A percentile compares a stretch with the other conserved stretches of the same genome.
Evolutionary conservation across 2,113 vertebrate species (phyloP).

Genomic region (Hypanus sabinus): DNA sequence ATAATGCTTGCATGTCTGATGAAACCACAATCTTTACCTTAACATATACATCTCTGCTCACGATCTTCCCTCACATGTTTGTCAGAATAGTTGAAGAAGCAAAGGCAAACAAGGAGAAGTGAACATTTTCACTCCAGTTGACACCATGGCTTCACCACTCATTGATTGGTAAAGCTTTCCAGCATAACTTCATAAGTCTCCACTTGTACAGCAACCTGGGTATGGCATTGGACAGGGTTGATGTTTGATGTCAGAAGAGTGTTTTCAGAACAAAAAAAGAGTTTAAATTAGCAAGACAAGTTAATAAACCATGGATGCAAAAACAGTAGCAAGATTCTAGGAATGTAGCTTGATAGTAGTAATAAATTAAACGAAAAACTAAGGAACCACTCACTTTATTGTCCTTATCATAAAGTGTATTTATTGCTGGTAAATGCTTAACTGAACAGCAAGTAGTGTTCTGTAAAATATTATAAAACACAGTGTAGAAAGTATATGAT

Average conservation of each 20-base stretch:
- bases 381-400: not conserved
- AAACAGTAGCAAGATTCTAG: not conserved
- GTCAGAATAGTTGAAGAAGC: not conserved
- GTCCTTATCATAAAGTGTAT: not conserved
- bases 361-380: not conserved
- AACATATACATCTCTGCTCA: no score
- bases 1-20: no score
- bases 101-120: not conserved
- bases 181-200: not conserved
- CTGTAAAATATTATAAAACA: no score
- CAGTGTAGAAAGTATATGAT: not conserved
- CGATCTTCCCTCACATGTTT: not conserved
- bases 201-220: not conserved
- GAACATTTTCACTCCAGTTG: not conserved
- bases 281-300: not conserved
- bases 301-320: not conserved
- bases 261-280: not conserved
- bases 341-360: not conserved
- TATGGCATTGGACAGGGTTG: not conserved
- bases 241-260: not conserved
- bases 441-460: not conserved
- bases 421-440: not conserved
- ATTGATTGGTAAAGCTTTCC: not conserved
- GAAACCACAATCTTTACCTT: no score
- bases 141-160: not conserved